Evolutionary conservation across 2,888 invertebrate species (phyloP).

Genomic region (Miltochrista miniata): DNA sequence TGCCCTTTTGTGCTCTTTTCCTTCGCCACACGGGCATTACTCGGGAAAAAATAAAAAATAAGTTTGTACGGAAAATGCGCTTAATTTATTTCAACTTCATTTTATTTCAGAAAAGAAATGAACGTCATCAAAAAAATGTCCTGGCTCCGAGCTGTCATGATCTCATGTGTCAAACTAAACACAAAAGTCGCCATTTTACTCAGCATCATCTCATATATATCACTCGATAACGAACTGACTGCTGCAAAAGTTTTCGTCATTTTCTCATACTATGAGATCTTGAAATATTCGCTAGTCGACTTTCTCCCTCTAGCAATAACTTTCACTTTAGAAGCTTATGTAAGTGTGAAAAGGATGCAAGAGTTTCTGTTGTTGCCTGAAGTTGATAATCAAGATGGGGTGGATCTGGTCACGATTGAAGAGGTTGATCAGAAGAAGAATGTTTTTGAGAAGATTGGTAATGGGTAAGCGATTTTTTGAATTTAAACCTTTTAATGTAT

Average conservation of each 20-base stretch:
- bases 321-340: slow-evolving; percentile 89
- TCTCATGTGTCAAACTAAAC: slow-evolving; percentile 89
- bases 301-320: slow-evolving; percentile 92
- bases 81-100: neutral
- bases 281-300: slow-evolving; percentile 90
- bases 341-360: slow-evolving; percentile 89
- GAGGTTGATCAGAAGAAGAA: slow-evolving; percentile 52
- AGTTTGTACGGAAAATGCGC: too few species aligned
- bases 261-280: slow-evolving; percentile 91
- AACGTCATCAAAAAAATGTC: slow-evolving; percentile 86
- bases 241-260: slow-evolving; percentile 91
- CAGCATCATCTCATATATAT: slow-evolving; percentile 87
- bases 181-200: slow-evolving; percentile 91
- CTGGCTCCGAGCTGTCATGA: slow-evolving; percentile 86
- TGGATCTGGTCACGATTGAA: slow-evolving; percentile 63
- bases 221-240: slow-evolving; percentile 86
- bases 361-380: slow-evolving; percentile 82
- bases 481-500: too few species aligned
- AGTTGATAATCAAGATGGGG: slow-evolving; percentile 63
- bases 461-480: slow-evolving; percentile 61
- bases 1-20: too few species aligned
- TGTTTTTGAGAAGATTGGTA: slow-evolving; percentile 74
- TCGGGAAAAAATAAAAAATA: too few species aligned
- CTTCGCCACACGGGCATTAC: too few species aligned
- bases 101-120: slow-evolving; percentile 85